Evolutionary conservation across 1,140 invertebrate species (phyloP).

Genomic region (Aphaenogaster ashmeadi): DNA sequence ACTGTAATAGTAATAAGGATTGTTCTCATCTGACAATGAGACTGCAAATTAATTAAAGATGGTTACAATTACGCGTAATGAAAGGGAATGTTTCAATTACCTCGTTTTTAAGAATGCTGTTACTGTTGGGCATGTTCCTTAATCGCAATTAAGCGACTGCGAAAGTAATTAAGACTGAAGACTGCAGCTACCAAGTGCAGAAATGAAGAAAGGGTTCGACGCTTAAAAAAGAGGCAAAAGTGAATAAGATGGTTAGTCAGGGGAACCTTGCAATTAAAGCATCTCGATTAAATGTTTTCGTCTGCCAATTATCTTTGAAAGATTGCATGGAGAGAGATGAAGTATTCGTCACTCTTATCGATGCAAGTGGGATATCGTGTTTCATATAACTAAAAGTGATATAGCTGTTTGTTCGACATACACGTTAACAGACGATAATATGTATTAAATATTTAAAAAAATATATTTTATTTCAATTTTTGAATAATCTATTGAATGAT

Average conservation of each 20-base stretch:
- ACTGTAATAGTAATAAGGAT: neutral
- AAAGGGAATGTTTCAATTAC: constrained; percentile 76
- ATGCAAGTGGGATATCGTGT: constrained; percentile 57
- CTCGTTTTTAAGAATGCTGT: constrained; percentile 74
- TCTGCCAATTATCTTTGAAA: constrained; percentile 68
- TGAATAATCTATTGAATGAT: neutral
- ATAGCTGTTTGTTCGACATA: constrained; percentile 28
- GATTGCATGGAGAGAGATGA: constrained; percentile 42
- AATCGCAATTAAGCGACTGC: constrained; percentile 80
- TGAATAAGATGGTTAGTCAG: constrained; percentile 69
- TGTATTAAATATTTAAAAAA: constrained; percentile 4
- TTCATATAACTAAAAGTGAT: constrained; percentile 40
- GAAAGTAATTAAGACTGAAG: constrained; percentile 78
- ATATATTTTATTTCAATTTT: constrained; percentile 2
- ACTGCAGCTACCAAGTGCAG: constrained; percentile 70
- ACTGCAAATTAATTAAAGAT: constrained; percentile 75
- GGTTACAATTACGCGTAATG: constrained; percentile 75
- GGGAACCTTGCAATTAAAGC: constrained; percentile 78
- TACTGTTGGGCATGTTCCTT: constrained; percentile 72
- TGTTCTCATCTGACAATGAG: constrained; percentile 5
- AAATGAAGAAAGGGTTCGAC: constrained; percentile 78
- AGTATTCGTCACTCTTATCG: constrained; percentile 54
- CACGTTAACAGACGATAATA: neutral
- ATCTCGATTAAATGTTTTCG: constrained; percentile 80
- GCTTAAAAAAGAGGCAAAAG: constrained; percentile 45